These are phyloP conservation scores for Myripristis jacobus DNA, from an alignment of 2,797 vertebrate species.

Conservation along the genomic window DNA sequence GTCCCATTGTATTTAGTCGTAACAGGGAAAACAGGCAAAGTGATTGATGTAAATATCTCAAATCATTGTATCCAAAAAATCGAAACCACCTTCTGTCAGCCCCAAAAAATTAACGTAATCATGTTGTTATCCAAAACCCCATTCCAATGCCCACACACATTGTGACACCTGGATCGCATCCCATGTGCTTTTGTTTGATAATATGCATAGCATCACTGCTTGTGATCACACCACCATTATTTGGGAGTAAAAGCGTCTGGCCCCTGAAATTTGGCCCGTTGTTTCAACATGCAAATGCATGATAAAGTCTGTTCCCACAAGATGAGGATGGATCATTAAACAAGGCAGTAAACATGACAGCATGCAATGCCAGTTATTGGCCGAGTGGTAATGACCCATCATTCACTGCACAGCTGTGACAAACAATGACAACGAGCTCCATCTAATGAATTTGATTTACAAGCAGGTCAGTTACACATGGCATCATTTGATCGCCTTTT, in stretches of 20 bases:
- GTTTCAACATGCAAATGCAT: slow-evolving; percentile 50
- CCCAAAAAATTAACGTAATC: slow-evolving; percentile 4
- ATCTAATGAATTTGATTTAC: slow-evolving; percentile 46
- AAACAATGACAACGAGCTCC: slow-evolving; percentile 48
- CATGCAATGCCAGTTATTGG: slow-evolving; percentile 45
- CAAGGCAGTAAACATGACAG: slow-evolving; percentile 59
- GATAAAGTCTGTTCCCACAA: slow-evolving; percentile 41
- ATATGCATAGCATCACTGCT: slow-evolving; percentile 32
- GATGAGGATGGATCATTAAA: slow-evolving; percentile 61
- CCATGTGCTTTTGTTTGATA: slow-evolving; percentile 26
- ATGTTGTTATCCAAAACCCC: not conserved
- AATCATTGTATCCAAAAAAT: not conserved
- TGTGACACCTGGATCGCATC: slow-evolving; percentile 31
- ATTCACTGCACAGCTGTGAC: slow-evolving; percentile 52
- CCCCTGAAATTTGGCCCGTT: slow-evolving; percentile 36
- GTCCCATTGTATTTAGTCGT: not conserved
- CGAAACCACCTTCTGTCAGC: not conserved
- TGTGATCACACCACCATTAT: slow-evolving; percentile 32
- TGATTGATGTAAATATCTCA: not conserved
- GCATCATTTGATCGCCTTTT: slow-evolving; percentile 15
- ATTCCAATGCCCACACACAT: not conserved
- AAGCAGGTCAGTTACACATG: slow-evolving; percentile 35
- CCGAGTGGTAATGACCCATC: slow-evolving; percentile 47
- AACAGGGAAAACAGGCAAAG: not conserved
- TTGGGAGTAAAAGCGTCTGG: slow-evolving; percentile 42